Conservation (phyloP, 2,113 vertebrate species). For the Lathamus discolor region DNA sequence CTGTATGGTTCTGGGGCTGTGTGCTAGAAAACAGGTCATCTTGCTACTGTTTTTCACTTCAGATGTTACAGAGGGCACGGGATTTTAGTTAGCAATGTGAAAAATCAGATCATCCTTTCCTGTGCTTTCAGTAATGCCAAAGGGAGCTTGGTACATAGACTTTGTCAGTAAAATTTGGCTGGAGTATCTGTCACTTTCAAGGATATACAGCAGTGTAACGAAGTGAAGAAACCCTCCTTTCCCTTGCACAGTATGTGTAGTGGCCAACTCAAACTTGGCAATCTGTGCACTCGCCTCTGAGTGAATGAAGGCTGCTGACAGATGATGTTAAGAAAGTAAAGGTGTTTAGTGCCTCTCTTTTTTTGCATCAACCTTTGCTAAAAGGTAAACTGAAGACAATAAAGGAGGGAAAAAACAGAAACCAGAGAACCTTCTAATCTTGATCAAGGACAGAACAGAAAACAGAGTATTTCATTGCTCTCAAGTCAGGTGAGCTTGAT, state of each 20-base stretch:
- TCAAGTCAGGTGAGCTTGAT: neutral
- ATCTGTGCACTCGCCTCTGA: neutral
- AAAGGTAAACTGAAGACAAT: neutral
- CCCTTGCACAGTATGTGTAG: neutral
- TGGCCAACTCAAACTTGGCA: neutral
- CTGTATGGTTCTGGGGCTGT: neutral
- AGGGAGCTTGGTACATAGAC: neutral
- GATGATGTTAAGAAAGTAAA: neutral
- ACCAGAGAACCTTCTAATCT: neutral
- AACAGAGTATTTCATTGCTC: neutral
- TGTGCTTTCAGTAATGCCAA: neutral
- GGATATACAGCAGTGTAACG: neutral
- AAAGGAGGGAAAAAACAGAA: neutral
- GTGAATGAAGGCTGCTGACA: slow-evolving; percentile 16
- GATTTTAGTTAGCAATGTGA: neutral
- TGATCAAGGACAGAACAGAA: neutral
- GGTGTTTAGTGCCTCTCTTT: neutral
- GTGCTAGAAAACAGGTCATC: neutral
- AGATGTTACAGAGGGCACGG: neutral
- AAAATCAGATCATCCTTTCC: neutral
- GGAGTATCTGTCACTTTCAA: neutral
- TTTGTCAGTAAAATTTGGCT: slow-evolving; percentile 3
- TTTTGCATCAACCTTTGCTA: neutral
- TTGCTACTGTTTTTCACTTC: neutral
- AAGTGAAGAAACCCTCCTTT: neutral